A percentile compares a stretch with the other conserved stretches of the same genome.
phyloP scores from a whole-genome alignment of 92 coral and sea anemone species.

The Siderastrea radians region DNA sequence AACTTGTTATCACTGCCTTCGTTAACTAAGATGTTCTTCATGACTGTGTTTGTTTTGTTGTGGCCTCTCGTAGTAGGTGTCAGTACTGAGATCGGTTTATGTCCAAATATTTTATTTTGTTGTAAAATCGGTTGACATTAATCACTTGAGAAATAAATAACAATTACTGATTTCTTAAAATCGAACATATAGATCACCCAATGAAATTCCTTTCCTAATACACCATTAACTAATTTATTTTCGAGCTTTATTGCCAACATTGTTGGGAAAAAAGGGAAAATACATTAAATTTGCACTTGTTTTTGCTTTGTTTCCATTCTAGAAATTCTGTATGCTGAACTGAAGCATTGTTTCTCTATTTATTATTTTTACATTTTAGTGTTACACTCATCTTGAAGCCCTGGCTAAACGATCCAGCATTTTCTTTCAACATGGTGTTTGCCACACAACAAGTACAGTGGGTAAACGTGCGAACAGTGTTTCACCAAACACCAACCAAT shows the following conservation, averaged over 20 bases:
- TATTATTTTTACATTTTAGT: conserved; percentile 17
- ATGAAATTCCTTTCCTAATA: conserved; percentile 11
- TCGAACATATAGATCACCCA: conserved; percentile 8
- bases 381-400: conserved; percentile 16
- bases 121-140: no score
- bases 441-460: not conserved
- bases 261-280: conserved; percentile 19
- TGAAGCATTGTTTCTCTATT: conserved; percentile 16
- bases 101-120: no score
- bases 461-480: not conserved
- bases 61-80: no score
- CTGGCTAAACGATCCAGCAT: conserved; percentile 1
- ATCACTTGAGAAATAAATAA: no score
- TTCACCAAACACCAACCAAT: not conserved
- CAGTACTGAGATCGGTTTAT: no score
- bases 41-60: no score
- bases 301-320: conserved; percentile 20
- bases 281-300: conserved; percentile 22
- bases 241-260: conserved; percentile 3
- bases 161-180: no score
- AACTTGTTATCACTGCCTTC: no score
- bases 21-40: no score
- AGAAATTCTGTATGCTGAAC: conserved; percentile 15
- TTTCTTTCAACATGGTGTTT: conserved; percentile 10
- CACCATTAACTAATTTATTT: conserved; percentile 7